These are phyloP conservation scores for Dicyrtoma fusca DNA, from an alignment of 2,888 invertebrate genomes.

Conservation along the genomic window DNA sequence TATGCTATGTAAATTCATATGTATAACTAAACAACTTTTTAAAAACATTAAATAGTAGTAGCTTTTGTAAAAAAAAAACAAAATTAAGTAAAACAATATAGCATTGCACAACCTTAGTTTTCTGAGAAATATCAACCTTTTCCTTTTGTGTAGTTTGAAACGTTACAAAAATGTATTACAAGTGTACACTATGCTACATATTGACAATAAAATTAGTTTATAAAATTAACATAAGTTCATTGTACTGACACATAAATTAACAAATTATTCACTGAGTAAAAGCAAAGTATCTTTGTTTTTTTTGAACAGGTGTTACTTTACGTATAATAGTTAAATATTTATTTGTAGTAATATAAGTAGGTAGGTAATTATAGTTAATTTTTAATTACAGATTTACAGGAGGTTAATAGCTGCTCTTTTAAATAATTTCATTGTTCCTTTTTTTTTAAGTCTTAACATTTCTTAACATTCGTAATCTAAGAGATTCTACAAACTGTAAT, in stretches of 20 bases:
- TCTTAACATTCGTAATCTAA: constrained; percentile 4
- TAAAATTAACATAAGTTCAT: constrained; percentile 5
- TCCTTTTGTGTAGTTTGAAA: background rate
- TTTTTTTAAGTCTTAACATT: constrained; percentile 4
- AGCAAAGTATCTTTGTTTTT: no score
- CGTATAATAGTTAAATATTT: no score
- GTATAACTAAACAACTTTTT: no score
- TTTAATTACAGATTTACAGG: background rate
- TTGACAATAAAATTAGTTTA: background rate
- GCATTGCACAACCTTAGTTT: constrained; percentile 19
- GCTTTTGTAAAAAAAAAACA: no score
- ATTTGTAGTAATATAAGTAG: no score
- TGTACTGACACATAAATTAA: constrained; percentile 14
- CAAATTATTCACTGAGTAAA: no score
- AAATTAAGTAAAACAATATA: constrained; percentile 5
- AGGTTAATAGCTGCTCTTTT: background rate
- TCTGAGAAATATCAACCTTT: background rate
- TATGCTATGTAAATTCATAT: no score
- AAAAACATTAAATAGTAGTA: no score
- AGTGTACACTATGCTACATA: background rate
- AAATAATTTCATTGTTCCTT: constrained; percentile 14
- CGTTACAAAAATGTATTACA: background rate
- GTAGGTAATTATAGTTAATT: no score
- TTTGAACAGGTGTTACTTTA: no score
- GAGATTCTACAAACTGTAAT: background rate